Evolutionary conservation across 2,888 invertebrate genomes (phyloP).

Genomic region (Drosophila robusta): DNA sequence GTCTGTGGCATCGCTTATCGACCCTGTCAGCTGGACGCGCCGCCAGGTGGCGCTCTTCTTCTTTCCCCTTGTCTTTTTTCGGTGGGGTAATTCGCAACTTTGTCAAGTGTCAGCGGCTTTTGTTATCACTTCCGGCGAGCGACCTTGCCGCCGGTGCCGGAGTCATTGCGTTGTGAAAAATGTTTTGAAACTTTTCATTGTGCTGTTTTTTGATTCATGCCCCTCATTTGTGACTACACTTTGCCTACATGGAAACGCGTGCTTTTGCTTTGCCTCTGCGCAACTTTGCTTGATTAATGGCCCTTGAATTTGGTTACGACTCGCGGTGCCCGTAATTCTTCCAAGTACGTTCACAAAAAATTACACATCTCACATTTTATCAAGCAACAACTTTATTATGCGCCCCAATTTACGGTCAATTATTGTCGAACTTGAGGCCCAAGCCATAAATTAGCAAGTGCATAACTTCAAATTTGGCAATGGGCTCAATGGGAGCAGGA

Average conservation of each 20-base stretch:
- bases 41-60: conserved; percentile 53
- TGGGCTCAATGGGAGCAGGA: not conserved
- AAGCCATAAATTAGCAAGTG: conserved; percentile 44
- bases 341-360: conserved; percentile 7
- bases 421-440: conserved; percentile 52
- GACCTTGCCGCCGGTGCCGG: conserved; percentile 46
- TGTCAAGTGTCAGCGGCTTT: conserved; percentile 82
- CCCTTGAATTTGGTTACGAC: conserved; percentile 48
- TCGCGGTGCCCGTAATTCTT: conserved; percentile 1
- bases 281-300: conserved; percentile 73
- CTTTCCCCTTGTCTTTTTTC: conserved; percentile 24
- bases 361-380: conserved; percentile 42
- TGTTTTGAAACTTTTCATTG: conserved; percentile 67
- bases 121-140: conserved; percentile 78
- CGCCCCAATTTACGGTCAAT: conserved; percentile 72
- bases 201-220: conserved; percentile 64
- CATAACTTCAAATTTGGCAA: conserved; percentile 25
- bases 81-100: conserved; percentile 60
- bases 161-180: conserved; percentile 63
- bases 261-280: conserved; percentile 7
- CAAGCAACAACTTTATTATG: conserved; percentile 49
- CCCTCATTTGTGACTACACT: conserved; percentile 74
- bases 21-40: conserved; percentile 49
- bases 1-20: conserved; percentile 56
- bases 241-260: conserved; percentile 56